These are phyloP conservation scores for Nansenia antarctica DNA, from an alignment of 2,113 vertebrate genomes.

Conservation along the genomic window DNA sequence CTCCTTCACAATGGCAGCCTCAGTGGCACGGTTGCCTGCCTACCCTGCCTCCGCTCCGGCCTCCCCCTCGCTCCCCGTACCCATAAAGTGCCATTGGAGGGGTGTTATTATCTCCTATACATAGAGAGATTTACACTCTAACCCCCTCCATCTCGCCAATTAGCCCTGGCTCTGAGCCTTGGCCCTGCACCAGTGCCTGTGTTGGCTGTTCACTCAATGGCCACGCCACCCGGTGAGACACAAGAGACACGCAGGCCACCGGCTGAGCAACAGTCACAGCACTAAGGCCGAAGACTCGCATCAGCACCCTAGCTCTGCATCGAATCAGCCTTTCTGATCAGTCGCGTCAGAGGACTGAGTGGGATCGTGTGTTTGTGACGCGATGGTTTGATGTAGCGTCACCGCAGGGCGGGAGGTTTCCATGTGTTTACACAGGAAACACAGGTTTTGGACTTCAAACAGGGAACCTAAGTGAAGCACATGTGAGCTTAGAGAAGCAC, in stretches of 20 bases:
- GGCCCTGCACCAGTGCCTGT: constrained; percentile 6
- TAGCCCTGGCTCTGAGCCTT: constrained; percentile 31
- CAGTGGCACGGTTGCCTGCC: constrained; percentile 47
- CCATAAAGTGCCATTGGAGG: constrained; percentile 47
- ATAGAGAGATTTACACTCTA: constrained; percentile 47
- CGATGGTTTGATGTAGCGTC: neutral
- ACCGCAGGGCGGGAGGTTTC: neutral
- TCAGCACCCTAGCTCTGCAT: neutral
- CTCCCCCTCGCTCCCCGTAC: constrained; percentile 38
- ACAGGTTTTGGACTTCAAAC: constrained; percentile 1
- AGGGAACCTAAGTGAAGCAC: constrained; percentile 13
- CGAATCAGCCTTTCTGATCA: neutral
- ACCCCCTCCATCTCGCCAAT: constrained; percentile 53
- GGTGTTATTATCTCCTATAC: constrained; percentile 56
- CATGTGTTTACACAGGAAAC: constrained; percentile 8
- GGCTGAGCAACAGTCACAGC: constrained; percentile 14
- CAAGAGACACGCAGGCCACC: constrained; percentile 27
- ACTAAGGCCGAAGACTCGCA: too few relatives aligned
- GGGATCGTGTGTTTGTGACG: constrained; percentile 8
- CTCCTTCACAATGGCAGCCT: constrained; percentile 59
- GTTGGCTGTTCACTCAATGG: constrained; percentile 26
- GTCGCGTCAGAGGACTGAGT: neutral
- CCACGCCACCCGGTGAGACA: constrained; percentile 26
- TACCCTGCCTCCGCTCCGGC: neutral
- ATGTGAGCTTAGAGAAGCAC: constrained; percentile 10